Evolutionary conservation across 2,113 vertebrate species (phyloP).

Genomic region (Litocranius walleri): DNA sequence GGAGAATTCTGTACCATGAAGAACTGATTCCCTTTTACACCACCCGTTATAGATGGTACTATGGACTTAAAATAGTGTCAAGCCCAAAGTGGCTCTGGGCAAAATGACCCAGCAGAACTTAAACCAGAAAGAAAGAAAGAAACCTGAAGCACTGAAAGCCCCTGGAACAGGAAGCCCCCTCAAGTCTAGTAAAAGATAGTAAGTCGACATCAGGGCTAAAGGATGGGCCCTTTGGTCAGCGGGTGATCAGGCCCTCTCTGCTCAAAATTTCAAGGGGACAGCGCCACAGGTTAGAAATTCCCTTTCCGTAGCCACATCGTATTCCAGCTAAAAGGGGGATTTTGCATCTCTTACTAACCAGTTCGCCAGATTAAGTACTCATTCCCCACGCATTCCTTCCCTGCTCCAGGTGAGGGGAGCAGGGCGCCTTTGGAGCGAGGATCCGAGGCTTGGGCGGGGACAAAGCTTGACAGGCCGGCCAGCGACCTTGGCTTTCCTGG

Average conservation of each 20-base stretch:
- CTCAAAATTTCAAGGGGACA: not conserved
- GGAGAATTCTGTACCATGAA: not conserved
- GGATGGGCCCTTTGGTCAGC: not conserved
- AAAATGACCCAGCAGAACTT: not conserved
- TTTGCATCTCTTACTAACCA: not conserved
- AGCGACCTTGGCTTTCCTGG: not conserved
- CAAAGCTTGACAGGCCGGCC: not conserved
- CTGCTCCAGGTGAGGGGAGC: not conserved
- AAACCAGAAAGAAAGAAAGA: not conserved
- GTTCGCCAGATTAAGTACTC: fast-evolving
- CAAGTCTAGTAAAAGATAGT: not conserved
- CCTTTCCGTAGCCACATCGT: not conserved
- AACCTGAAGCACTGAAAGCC: not conserved
- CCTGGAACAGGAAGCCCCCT: not conserved
- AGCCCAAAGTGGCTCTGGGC: not conserved
- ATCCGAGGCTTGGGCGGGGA: not conserved
- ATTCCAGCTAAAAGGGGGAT: not conserved
- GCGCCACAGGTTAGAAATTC: not conserved
- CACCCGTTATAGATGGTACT: not conserved
- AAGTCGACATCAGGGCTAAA: not conserved
- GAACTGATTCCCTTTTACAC: not conserved
- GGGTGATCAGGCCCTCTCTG: not conserved
- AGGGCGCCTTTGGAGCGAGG: not conserved
- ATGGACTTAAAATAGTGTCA: not conserved
- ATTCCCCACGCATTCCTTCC: not conserved